Conservation (phyloP, 1,140 invertebrate genomes). For the Aphelenchoides besseyi region DNA sequence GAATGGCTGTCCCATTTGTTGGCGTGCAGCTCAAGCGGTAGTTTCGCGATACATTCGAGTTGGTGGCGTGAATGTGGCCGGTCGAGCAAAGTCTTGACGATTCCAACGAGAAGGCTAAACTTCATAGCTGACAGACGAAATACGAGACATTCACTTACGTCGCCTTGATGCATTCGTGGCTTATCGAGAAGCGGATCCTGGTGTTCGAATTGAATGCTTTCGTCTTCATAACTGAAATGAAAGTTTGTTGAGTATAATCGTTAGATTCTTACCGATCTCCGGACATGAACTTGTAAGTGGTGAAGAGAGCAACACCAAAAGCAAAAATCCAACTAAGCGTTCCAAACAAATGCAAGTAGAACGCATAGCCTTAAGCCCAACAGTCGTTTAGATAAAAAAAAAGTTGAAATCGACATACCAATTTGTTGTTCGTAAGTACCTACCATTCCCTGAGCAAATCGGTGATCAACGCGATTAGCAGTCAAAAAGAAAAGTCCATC, state of each 20-base stretch:
- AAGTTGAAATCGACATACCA: background rate
- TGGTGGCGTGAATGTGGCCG: background rate
- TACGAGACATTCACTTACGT: background rate
- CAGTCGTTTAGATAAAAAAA: background rate
- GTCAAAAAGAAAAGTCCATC: conserved; percentile 61
- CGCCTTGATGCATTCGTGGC: conserved; percentile 9
- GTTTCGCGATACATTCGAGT: conserved; percentile 25
- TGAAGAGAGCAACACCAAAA: conserved; percentile 52
- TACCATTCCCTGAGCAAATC: conserved; percentile 60
- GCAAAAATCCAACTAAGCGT: conserved; percentile 55
- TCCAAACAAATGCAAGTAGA: conserved; percentile 59
- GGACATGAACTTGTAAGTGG: conserved; percentile 61
- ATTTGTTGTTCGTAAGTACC: conserved; percentile 17
- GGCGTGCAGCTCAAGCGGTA: conserved; percentile 25
- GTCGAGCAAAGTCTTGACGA: background rate
- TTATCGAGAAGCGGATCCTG: conserved; percentile 29
- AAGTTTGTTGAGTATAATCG: background rate
- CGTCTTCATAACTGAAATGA: conserved; percentile 1
- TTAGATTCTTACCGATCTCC: conserved; percentile 35
- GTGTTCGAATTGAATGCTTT: conserved; percentile 19
- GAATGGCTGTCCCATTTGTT: no score
- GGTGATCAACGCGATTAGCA: conserved; percentile 60
- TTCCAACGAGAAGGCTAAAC: background rate
- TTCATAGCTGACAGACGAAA: background rate
- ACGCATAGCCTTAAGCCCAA: conserved; percentile 43